Evolutionary conservation across 2,113 vertebrate genomes (phyloP).

Genomic region (Electrona antarctica): DNA sequence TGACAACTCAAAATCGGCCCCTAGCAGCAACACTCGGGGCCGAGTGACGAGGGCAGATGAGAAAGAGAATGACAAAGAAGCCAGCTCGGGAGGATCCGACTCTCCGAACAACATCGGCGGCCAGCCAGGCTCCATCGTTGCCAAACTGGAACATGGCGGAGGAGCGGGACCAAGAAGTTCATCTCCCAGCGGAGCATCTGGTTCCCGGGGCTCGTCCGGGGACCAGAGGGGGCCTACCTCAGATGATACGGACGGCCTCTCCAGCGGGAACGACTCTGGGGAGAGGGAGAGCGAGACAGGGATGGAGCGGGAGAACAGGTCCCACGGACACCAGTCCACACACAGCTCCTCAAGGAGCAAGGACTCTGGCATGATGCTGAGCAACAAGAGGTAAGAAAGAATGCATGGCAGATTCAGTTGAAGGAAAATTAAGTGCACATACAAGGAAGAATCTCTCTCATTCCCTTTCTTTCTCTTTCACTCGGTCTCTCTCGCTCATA

Average conservation of each 20-base stretch:
- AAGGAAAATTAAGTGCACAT: no score
- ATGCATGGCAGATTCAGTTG: not conserved
- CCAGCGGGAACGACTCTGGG: constrained; percentile 88
- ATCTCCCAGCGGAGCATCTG: constrained; percentile 58
- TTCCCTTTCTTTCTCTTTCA: no score
- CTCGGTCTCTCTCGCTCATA: no score
- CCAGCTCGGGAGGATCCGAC: constrained; percentile 18
- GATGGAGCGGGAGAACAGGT: constrained; percentile 62
- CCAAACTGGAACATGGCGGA: constrained; percentile 19
- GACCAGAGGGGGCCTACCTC: constrained; percentile 66
- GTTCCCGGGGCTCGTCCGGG: constrained; percentile 51
- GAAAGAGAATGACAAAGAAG: constrained; percentile 45
- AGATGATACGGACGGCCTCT: constrained; percentile 85
- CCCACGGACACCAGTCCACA: constrained; percentile 72
- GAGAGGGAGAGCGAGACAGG: constrained; percentile 81
- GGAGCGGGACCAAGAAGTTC: constrained; percentile 21
- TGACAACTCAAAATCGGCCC: constrained; percentile 73
- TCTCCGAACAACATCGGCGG: not conserved
- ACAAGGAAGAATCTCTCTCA: no score
- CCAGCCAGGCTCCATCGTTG: constrained; percentile 14
- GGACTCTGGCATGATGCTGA: constrained; percentile 87
- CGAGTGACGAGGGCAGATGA: constrained; percentile 44
- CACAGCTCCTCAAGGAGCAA: constrained; percentile 87
- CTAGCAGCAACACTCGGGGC: constrained; percentile 56
- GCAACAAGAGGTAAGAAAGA: constrained; percentile 80